A percentile compares a stretch with the other conserved stretches of the same genome.
Evolutionary conservation across 1,140 invertebrate species (phyloP).

Genomic region (Sweltsa coloradensis): DNA sequence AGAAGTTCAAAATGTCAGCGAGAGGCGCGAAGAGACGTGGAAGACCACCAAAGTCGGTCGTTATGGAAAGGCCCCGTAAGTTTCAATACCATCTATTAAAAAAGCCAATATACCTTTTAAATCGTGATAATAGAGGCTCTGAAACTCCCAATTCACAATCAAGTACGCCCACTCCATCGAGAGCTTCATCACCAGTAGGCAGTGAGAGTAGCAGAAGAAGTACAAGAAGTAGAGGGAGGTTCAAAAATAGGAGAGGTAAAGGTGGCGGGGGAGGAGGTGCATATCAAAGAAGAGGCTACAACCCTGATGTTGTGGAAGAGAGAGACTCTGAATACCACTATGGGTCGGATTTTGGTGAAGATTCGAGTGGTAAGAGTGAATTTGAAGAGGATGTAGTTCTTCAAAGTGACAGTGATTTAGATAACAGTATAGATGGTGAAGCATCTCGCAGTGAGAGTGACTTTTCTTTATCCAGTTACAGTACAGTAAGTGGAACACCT

Average conservation of each 20-base stretch:
- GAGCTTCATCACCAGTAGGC: constrained; percentile 58
- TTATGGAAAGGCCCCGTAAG: constrained; percentile 67
- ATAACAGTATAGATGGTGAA: constrained; percentile 45
- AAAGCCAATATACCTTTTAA: constrained; percentile 79
- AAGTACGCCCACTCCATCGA: constrained; percentile 62
- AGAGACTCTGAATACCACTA: constrained; percentile 81
- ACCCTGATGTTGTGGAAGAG: constrained; percentile 54
- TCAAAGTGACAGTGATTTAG: constrained; percentile 48
- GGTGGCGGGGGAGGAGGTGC: constrained; percentile 33
- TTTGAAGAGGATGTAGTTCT: constrained; percentile 53
- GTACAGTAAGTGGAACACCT: constrained; percentile 50
- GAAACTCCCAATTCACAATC: constrained; percentile 47
- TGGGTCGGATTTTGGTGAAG: constrained; percentile 78
- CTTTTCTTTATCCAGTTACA: constrained; percentile 67
- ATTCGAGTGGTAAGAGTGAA: constrained; percentile 67
- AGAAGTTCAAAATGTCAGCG: constrained; percentile 53
- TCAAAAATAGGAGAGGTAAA: constrained; percentile 18
- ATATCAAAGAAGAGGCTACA: constrained; percentile 54
- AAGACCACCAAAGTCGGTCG: constrained; percentile 75
- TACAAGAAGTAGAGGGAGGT: constrained; percentile 29
- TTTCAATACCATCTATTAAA: constrained; percentile 79
- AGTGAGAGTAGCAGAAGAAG: constrained; percentile 55
- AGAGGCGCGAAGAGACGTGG: constrained; percentile 76
- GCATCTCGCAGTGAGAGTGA: constrained; percentile 71
- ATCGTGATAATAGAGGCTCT: constrained; percentile 45